Evolutionary conservation across 2,113 vertebrate species (phyloP).

Genomic region (Danio rerio): GRCz12tu NC_133199.1:16029001-16029500

Average conservation of each 20-base stretch:
- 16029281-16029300: constrained; percentile 31
- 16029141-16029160: constrained; percentile 71
- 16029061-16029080: constrained; percentile 70
- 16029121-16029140: constrained; percentile 76
- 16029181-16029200: constrained; percentile 38
- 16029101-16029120: constrained; percentile 73
- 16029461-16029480: neutral
- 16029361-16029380: constrained; percentile 67
- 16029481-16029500: neutral
- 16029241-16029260: constrained; percentile 22
- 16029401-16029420: constrained; percentile 74
- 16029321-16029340: constrained; percentile 6
- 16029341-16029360: constrained; percentile 56
- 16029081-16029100: constrained; percentile 72
- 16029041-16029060: constrained; percentile 60
- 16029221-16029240: neutral
- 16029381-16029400: constrained; percentile 84
- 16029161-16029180: constrained; percentile 43
- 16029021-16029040: constrained; percentile 50
- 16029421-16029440: constrained; percentile 30
- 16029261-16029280: constrained; percentile 30
- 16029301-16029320: constrained; percentile 35
- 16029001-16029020: constrained; percentile 57
- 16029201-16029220: constrained; percentile 56
- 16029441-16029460: neutral